Base-by-base conservation (phyloP, 2,888 invertebrate genomes). In the Scaptodrosophila latifasciaeformis region DNA sequence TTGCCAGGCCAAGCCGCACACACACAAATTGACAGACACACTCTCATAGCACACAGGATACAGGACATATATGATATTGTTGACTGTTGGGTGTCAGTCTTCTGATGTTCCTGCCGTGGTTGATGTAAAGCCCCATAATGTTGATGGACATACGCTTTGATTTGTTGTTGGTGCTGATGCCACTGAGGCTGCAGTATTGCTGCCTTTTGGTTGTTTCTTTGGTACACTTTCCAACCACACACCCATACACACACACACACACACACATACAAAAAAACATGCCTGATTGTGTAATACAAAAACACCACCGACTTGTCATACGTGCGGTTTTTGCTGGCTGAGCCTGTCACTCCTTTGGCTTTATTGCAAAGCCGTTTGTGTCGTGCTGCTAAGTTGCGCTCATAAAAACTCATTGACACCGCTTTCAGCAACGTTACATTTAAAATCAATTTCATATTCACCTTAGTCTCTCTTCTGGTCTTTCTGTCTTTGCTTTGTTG, bases 91-190 rank as follows among this genome's bases (percentile, higher is more conserved):
- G n/a, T n/a, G n/a, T n/a, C 59, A 58, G 44, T 42, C 50, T 55
- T 54, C 53, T 66, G 66, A 21, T 43, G 60, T 54, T 62, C 54
- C 24, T 7, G 24, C 24, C 18, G 17, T 9, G n/a, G n/a, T n/a
- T n/a, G n/a, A n/a, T 37, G 5, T 10, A 65, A 65, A 69, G 59
- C 62, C 80, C 59, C 80, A 70, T 75, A 77, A 80, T 63, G 78
- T 64, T 80, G 75, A 80, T 68, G 75, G 81, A 80, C 81, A 80
- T 62, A 65, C 78, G 62, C 80, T 80, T 75, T 75, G 75, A 75
- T 77, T 80, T 80, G 67, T 62, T 60, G 48, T 43, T 49, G 39
- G 43, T 54, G 55, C 31, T 24, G 15, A 53, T 18, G 29, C 34
- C 50, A 13, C 13, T 54, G 54, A 34, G 30, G 19, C 57, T 24